A percentile compares a stretch with the other conserved stretches of the same genome.
phyloP scores from a whole-genome alignment of 1,140 invertebrate species.

The Drosophila azteca region DNA sequence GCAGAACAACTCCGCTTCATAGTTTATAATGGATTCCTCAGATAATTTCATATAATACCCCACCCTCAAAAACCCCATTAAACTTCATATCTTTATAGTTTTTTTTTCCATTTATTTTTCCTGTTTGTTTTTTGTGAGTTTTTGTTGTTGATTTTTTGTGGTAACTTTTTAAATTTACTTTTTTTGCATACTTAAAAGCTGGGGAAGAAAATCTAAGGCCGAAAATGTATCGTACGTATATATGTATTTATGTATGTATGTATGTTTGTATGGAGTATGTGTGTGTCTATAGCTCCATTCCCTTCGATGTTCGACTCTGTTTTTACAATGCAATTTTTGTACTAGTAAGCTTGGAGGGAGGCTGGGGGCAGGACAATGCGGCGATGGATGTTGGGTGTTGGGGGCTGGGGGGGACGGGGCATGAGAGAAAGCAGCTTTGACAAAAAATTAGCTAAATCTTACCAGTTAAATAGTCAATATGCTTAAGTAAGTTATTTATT shows the following conservation, averaged over 20 bases:
- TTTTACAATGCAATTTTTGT: slow-evolving; percentile 71
- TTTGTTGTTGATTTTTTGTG: slow-evolving; percentile 54
- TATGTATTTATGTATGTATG: slow-evolving; percentile 77
- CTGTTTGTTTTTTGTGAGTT: slow-evolving; percentile 48
- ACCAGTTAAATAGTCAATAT: slow-evolving; percentile 65
- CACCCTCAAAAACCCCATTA: slow-evolving; percentile 6
- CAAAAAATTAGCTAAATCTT: slow-evolving; percentile 79
- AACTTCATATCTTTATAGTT: slow-evolving; percentile 40
- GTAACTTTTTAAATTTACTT: slow-evolving; percentile 52
- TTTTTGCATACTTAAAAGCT: slow-evolving; percentile 70
- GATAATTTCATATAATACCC: no score
- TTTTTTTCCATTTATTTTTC: slow-evolving; percentile 62
- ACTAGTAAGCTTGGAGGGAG: slow-evolving; percentile 68
- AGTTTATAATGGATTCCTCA: no score
- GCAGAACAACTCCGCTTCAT: no score
- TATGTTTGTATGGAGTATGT: slow-evolving; percentile 72
- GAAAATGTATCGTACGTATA: slow-evolving; percentile 76
- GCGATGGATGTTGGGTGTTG: not conserved
- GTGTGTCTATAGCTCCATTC: slow-evolving; percentile 28
- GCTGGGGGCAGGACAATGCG: not conserved
- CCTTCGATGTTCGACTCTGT: slow-evolving; percentile 41
- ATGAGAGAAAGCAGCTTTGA: slow-evolving; percentile 60
- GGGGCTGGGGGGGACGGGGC: slow-evolving; percentile 9
- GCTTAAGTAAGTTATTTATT: slow-evolving; percentile 62
- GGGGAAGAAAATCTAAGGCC: slow-evolving; percentile 71